Evolutionary conservation across 1,140 invertebrate species (phyloP).

Genomic region (Bradynema listronoti): DNA sequence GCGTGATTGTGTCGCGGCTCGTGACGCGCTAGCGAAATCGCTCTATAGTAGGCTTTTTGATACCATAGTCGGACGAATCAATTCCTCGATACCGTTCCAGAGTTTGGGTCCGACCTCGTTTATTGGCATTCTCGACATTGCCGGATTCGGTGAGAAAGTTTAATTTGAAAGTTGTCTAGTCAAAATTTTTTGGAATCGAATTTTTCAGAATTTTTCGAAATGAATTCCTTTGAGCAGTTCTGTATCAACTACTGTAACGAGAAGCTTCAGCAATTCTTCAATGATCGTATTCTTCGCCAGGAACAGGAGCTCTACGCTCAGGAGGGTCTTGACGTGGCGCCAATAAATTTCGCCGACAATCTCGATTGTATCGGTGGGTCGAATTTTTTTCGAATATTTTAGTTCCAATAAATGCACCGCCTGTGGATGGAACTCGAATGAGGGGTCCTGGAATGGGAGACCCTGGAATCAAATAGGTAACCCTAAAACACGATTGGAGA

Average conservation of each 20-base stretch:
- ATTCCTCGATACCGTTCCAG: conserved; percentile 79
- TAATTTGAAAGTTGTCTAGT: background rate
- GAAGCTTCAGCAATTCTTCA: conserved; percentile 99
- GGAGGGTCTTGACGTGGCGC: conserved; percentile 84
- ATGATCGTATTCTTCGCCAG: conserved; percentile 77
- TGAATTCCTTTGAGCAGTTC: conserved; percentile 83
- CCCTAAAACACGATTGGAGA: no score
- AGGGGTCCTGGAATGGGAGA: no score
- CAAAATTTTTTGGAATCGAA: background rate
- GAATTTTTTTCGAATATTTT: no score
- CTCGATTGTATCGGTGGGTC: conserved; percentile 82
- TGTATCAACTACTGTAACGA: conserved; percentile 97
- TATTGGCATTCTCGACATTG: conserved; percentile 93
- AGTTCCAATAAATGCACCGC: no score
- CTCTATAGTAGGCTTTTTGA: conserved; percentile 92
- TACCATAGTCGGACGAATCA: conserved; percentile 74
- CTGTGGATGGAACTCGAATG: no score
- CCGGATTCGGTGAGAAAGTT: conserved; percentile 87
- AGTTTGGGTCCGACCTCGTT: conserved; percentile 79
- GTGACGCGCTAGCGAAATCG: conserved; percentile 88
- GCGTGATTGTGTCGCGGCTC: conserved; percentile 75
- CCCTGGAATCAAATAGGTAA: no score
- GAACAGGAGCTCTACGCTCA: conserved; percentile 88
- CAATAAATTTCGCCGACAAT: conserved; percentile 90
- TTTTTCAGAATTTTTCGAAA: conserved; percentile 78